Evolutionary conservation across 2,113 vertebrate genomes (phyloP).

Genomic region (Notiomystis cincta): DNA sequence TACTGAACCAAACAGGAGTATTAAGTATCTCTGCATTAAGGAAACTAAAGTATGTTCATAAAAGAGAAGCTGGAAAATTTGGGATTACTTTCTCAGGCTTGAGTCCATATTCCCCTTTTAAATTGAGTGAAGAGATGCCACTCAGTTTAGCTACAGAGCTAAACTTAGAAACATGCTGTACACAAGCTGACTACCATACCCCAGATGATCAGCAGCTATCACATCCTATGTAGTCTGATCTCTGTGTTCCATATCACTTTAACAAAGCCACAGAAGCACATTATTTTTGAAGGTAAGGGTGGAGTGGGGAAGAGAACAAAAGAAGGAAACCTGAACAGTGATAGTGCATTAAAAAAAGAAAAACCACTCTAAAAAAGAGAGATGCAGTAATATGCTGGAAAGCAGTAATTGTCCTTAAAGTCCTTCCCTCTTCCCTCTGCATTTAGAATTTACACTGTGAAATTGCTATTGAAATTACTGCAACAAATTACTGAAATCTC

Average conservation of each 20-base stretch:
- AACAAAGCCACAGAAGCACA: background rate
- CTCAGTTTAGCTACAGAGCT: background rate
- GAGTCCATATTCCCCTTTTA: background rate
- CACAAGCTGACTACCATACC: background rate
- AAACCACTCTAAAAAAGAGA: background rate
- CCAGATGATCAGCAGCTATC: background rate
- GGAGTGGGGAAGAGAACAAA: constrained; percentile 32
- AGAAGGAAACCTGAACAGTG: constrained; percentile 15
- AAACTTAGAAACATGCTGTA: background rate
- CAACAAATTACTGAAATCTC: background rate
- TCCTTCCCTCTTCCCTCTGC: background rate
- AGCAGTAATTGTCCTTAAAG: background rate
- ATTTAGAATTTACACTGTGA: background rate
- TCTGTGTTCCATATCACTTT: background rate
- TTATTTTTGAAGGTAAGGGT: background rate
- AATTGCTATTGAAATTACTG: background rate
- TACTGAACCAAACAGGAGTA: background rate
- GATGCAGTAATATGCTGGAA: background rate
- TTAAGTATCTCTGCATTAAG: background rate
- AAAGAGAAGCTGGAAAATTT: background rate
- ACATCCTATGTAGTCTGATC: background rate
- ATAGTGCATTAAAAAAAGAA: background rate
- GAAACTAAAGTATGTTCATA: background rate
- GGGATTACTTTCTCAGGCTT: background rate
- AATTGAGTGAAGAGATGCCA: background rate